Conservation (phyloP, 2,797 vertebrate genomes). For the Pipistrellus kuhlii region DNA sequence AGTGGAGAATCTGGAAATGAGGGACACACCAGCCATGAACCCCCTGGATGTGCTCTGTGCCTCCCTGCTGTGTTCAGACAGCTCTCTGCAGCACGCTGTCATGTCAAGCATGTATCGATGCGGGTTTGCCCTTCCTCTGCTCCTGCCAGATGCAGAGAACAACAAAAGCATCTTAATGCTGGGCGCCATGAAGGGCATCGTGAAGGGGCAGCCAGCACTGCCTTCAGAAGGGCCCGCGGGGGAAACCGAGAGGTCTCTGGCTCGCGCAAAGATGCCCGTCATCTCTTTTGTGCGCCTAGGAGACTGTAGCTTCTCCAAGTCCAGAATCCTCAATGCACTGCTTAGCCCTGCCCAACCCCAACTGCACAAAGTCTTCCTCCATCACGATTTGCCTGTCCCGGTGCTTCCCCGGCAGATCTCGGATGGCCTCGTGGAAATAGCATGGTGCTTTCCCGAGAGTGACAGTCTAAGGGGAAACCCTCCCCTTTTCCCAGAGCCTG, state of each 20-base stretch:
- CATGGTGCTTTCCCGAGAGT: conserved; percentile 87
- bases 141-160: conserved; percentile 87
- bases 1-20: conserved; percentile 34
- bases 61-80: conserved; percentile 88
- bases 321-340: conserved; percentile 88
- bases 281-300: conserved; percentile 84
- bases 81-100: conserved; percentile 88
- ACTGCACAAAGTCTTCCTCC: conserved; percentile 87
- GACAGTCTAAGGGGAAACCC: conserved; percentile 67
- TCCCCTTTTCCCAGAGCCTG: conserved; percentile 84
- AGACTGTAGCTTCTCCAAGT: conserved; percentile 87
- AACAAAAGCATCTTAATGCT: conserved; percentile 86
- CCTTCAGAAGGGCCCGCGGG: conserved; percentile 22
- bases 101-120: conserved; percentile 90
- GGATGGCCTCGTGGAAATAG: conserved; percentile 89
- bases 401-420: conserved; percentile 82
- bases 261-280: conserved; percentile 82
- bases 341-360: conserved; percentile 82
- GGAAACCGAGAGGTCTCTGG: conserved; percentile 83
- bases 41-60: conserved; percentile 90
- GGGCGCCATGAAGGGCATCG: conserved; percentile 87
- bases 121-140: conserved; percentile 90
- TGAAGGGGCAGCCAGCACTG: conserved; percentile 83
- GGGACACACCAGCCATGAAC: conserved; percentile 60
- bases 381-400: conserved; percentile 85